Percentiles rank a stretch among this genome's conserved stretches.
Conservation (phyloP, 1,140 invertebrate genomes). For the Diabrotica virgifera region DNA sequence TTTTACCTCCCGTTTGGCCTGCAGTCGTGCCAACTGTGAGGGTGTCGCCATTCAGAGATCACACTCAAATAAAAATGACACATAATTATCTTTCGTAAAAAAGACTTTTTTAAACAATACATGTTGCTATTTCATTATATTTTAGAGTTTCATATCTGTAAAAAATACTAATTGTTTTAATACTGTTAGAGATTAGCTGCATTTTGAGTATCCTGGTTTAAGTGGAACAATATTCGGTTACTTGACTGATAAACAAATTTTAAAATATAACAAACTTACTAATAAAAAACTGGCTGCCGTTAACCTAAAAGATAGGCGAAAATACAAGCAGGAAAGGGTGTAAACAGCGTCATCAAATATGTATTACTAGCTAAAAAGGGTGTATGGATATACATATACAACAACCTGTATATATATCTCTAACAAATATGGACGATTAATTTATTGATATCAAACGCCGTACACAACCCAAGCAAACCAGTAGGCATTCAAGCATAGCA, state of each 20-base stretch:
- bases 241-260: background rate
- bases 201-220: background rate
- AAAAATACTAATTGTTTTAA: too few relatives aligned
- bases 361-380: constrained; percentile 30
- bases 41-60: too few relatives aligned
- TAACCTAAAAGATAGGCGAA: constrained; percentile 23
- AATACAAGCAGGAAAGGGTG: constrained; percentile 23
- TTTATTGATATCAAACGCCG: constrained; percentile 42
- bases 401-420: constrained; percentile 40
- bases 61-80: too few relatives aligned
- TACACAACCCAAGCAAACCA: constrained; percentile 23
- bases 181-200: too few relatives aligned
- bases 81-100: too few relatives aligned
- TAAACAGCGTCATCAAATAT: constrained; percentile 25
- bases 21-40: too few relatives aligned
- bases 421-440: constrained; percentile 46
- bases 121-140: too few relatives aligned
- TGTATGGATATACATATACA: constrained; percentile 35
- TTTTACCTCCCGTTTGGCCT: too few relatives aligned
- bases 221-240: too few relatives aligned
- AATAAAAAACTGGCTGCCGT: constrained; percentile 21
- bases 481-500: constrained; percentile 1
- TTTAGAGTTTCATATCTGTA: too few relatives aligned
- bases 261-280: constrained; percentile 9
- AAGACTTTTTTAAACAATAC: too few relatives aligned